Percentiles rank a stretch among this genome's conserved stretches.
phyloP scores from a whole-genome alignment of 2,797 vertebrate species.

The Falco rusticolus region DNA sequence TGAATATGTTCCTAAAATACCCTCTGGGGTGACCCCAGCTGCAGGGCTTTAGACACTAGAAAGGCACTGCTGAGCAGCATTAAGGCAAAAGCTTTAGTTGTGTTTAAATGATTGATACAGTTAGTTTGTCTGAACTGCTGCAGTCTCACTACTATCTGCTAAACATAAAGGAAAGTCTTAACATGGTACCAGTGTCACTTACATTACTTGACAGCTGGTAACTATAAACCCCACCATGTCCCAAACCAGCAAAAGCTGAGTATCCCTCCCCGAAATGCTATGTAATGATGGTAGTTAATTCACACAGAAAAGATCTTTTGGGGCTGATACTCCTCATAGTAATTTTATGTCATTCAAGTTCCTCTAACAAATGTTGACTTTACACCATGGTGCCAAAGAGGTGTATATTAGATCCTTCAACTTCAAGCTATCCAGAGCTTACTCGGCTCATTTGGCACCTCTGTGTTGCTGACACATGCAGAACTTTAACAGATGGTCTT shows the following conservation, averaged over 20 bases:
- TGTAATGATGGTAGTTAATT: background rate
- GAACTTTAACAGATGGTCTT: conserved; percentile 61
- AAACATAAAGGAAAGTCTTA: conserved; percentile 35
- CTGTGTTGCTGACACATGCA: conserved; percentile 30
- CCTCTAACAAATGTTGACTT: conserved; percentile 39
- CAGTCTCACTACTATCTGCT: conserved; percentile 41
- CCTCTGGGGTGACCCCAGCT: background rate
- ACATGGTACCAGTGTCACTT: conserved; percentile 16
- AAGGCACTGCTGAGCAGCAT: background rate
- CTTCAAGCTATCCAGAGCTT: conserved; percentile 8
- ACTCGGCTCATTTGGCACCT: conserved; percentile 31
- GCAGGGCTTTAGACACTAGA: background rate
- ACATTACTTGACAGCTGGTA: background rate
- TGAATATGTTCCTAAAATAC: background rate
- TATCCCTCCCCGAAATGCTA: background rate
- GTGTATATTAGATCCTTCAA: conserved; percentile 9
- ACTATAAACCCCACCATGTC: background rate
- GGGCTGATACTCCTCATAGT: background rate
- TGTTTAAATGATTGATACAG: background rate
- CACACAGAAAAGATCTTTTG: background rate
- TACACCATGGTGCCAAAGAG: background rate
- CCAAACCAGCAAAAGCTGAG: background rate
- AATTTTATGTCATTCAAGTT: conserved; percentile 30
- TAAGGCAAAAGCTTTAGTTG: background rate
- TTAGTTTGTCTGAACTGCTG: background rate